These are phyloP conservation scores for Taphrorychus bicolor DNA, from an alignment of 2,888 invertebrate genomes.

Conservation along the genomic window DNA sequence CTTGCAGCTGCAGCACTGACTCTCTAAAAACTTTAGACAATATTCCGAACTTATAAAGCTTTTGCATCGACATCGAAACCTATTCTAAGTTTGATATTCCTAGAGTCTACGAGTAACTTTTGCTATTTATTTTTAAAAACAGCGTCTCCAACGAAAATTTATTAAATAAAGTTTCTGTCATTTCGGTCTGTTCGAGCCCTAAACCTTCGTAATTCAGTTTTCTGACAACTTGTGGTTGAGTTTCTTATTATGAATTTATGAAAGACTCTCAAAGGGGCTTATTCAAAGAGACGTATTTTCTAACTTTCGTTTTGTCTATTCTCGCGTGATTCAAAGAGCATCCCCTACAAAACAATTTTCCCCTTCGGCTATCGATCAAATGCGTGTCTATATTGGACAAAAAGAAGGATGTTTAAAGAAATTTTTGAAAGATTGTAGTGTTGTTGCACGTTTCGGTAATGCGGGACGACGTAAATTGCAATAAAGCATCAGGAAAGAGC, in stretches of 20 bases:
- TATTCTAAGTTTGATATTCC: neutral
- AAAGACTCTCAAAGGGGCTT: too few species aligned
- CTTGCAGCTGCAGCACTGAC: neutral
- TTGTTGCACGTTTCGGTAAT: too few species aligned
- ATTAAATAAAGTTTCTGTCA: neutral
- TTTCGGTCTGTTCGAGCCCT: neutral
- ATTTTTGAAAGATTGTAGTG: too few species aligned
- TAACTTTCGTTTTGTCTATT: too few species aligned
- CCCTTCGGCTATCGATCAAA: neutral
- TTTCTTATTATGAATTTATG: too few species aligned
- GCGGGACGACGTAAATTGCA: too few species aligned
- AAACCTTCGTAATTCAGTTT: too few species aligned
- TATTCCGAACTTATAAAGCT: neutral
- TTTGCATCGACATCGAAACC: neutral
- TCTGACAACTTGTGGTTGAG: too few species aligned
- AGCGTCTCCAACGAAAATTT: neutral
- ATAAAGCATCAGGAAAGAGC: too few species aligned
- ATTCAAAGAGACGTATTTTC: too few species aligned
- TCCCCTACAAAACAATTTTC: conserved; percentile 4
- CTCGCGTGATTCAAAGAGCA: neutral
- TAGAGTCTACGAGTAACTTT: neutral
- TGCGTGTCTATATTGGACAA: too few species aligned
- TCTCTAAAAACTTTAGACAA: neutral
- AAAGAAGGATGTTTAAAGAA: too few species aligned
- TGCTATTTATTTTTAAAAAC: neutral